A percentile compares a stretch with the other conserved stretches of the same genome.
phyloP scores from a whole-genome alignment of 1,140 invertebrate genomes.

The Plectrocnemia conspersa region DNA sequence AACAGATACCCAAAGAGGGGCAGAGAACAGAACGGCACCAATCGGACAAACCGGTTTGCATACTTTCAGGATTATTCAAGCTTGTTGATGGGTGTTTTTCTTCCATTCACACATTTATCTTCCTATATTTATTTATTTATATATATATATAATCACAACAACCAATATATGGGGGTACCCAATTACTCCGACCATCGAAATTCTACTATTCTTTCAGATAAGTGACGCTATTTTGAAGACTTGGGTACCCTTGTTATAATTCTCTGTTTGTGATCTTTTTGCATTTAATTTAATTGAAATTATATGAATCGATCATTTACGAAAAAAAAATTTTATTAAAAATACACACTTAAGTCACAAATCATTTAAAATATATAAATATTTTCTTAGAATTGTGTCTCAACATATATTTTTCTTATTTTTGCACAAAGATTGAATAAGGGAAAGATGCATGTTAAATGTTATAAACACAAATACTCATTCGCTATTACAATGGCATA shows the following conservation, averaged over 20 bases:
- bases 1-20: conserved; percentile 29
- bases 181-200: neutral
- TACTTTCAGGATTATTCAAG: conserved; percentile 25
- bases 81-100: conserved; percentile 27
- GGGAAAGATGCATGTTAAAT: too few species aligned
- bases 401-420: too few species aligned
- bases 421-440: too few species aligned
- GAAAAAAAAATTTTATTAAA: neutral
- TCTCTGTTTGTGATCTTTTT: too few species aligned
- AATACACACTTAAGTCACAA: neutral
- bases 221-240: neutral
- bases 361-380: neutral
- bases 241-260: too few species aligned
- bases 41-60: conserved; percentile 19
- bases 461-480: too few species aligned
- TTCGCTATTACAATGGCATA: too few species aligned
- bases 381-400: too few species aligned
- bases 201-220: neutral
- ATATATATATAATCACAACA: neutral
- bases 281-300: too few species aligned
- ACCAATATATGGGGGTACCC: conserved; percentile 12
- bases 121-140: conserved; percentile 3
- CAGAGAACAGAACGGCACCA: neutral
- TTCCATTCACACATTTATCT: conserved; percentile 2
- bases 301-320: too few species aligned